Evolutionary conservation across 1,140 invertebrate genomes (phyloP).

Genomic region (Drosophila seguyi): DNA sequence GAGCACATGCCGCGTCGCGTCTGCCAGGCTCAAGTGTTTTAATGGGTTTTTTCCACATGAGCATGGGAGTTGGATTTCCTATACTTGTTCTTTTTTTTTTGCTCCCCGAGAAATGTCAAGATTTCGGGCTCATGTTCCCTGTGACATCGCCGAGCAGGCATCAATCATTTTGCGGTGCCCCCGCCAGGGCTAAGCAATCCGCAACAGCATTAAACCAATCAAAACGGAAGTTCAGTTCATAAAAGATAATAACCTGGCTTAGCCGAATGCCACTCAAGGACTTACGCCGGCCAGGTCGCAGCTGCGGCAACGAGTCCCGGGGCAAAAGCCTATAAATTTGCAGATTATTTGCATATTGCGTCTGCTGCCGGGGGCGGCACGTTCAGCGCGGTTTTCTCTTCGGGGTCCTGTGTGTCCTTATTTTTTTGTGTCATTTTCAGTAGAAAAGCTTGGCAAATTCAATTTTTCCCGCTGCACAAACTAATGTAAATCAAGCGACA

Average conservation of each 20-base stretch:
- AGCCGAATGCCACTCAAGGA: conserved; percentile 71
- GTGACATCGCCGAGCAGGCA: conserved; percentile 59
- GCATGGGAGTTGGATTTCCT: conserved; percentile 46
- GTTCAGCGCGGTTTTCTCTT: conserved; percentile 44
- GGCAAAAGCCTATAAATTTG: conserved; percentile 79
- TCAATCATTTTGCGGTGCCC: conserved; percentile 65
- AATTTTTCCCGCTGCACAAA: conserved; percentile 43
- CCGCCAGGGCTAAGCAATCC: conserved; percentile 27
- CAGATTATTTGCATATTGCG: conserved; percentile 82
- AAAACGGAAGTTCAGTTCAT: conserved; percentile 72
- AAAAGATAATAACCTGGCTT: conserved; percentile 81
- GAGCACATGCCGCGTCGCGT: conserved; percentile 51
- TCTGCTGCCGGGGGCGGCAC: conserved; percentile 42
- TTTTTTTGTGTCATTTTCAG: conserved; percentile 24
- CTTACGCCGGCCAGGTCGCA: conserved; percentile 29
- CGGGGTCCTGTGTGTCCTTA: neutral
- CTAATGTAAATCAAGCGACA: conserved; percentile 80
- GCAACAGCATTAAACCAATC: conserved; percentile 59
- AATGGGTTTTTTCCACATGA: conserved; percentile 69
- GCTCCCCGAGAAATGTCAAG: conserved; percentile 64
- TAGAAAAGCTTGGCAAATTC: conserved; percentile 41
- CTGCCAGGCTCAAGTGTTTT: conserved; percentile 77
- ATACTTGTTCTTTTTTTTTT: conserved; percentile 4
- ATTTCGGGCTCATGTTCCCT: conserved; percentile 52
- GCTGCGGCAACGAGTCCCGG: conserved; percentile 28